Base-by-base conservation (phyloP, 2,797 vertebrate species). In the Acrossocheilus wenchowensis region DNA sequence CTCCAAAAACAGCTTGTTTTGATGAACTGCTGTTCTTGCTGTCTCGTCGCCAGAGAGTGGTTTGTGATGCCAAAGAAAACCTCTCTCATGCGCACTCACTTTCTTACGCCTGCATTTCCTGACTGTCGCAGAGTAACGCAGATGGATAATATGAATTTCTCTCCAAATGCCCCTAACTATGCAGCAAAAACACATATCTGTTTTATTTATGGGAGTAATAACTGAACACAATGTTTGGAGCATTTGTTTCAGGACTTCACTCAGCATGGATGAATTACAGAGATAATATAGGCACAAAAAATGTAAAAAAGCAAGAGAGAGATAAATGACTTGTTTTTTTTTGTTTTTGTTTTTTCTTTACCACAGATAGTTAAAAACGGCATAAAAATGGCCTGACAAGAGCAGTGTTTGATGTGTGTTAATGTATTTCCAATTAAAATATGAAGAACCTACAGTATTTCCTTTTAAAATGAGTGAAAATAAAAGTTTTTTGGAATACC, bases 131-230 rank as follows among this genome's bases (percentile, higher is more conserved):
- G 9, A 30, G 6, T 84, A 78, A 69, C 60, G 4, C 74, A 78
- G 83, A 57, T 57, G 36, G 48, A 78, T 78, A 78, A 85, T 57
- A 57, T 57, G 64, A 1, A 69, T 85, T 57, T 84, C 45, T 78
- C 62, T 60, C 39, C 66, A 79, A 85, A 72, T 45, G 36, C 71
- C 19, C 19, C 74, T 69, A 15, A 69, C 48, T 78, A 48, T 21
- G 36, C 74, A 30, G 23, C 60, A 78, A 79, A 85, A 85, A 45
- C 41, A 71, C 75, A 79, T 26, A 30, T 85, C 39, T 5, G 10
- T 80, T 60, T 85, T 80, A 85, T 85, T 85, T 85, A 85, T 62
- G 66, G 14, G 39, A 80, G 77, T 71, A 85, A 79, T 85, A 79
- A 71, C 75, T 50, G 75, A 57, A 60, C 84, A 79, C 39, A 80